Conservation (phyloP, 2,888 invertebrate genomes). For the Acronicta psi region DNA sequence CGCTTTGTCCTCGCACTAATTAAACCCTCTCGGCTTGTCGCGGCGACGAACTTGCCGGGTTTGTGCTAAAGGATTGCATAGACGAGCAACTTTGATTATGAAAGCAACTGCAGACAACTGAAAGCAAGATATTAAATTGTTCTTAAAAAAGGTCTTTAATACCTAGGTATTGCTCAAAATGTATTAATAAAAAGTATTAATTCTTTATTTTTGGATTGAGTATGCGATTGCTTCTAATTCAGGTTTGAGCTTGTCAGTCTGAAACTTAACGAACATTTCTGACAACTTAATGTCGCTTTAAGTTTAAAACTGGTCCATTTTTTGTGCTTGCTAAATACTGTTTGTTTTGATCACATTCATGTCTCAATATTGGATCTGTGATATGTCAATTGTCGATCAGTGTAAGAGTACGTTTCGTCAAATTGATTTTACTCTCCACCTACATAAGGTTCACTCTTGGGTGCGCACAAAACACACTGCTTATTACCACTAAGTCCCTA, state of each 20-base stretch:
- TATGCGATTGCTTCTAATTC: neutral
- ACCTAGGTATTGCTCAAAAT: too few species aligned
- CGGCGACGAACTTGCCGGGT: constrained; percentile 53
- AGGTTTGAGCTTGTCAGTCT: neutral
- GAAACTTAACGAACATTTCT: neutral
- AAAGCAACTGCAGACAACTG: neutral
- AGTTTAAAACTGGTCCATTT: constrained; percentile 6
- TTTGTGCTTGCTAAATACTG: neutral
- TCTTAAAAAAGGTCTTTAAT: too few species aligned
- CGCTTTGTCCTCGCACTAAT: constrained; percentile 70
- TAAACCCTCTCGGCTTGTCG: constrained; percentile 65
- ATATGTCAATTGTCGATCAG: constrained; percentile 14
- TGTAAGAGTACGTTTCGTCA: neutral
- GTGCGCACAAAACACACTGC: neutral
- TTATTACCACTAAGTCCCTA: constrained; percentile 11
- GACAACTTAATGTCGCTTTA: neutral
- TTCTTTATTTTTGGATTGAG: too few species aligned
- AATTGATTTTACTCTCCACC: constrained; percentile 1
- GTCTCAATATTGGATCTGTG: constrained; percentile 27
- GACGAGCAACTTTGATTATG: constrained; percentile 25
- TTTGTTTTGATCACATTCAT: constrained; percentile 21
- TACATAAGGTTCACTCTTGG: neutral
- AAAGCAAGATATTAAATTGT: neutral
- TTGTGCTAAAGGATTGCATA: constrained; percentile 26
- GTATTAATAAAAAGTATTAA: too few species aligned